Evolutionary conservation across 2,113 vertebrate genomes (phyloP).

Genomic region (Anhinga rufa): DNA sequence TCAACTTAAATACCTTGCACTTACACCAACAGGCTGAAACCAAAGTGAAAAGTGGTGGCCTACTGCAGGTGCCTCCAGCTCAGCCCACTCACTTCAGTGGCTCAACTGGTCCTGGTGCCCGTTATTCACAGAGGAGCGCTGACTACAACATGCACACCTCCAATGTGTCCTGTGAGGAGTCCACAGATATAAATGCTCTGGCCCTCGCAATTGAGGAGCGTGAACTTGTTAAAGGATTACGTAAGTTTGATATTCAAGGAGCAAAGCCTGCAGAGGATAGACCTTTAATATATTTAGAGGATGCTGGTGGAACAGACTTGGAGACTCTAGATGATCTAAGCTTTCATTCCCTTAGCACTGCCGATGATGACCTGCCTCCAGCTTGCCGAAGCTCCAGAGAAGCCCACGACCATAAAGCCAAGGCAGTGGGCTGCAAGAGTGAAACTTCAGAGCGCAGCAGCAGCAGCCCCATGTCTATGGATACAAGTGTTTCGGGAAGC

Average conservation of each 20-base stretch:
- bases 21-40: conserved; percentile 22
- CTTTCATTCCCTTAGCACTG: conserved; percentile 42
- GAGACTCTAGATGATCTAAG: conserved; percentile 53
- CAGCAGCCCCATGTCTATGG: conserved; percentile 70
- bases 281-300: conserved; percentile 59
- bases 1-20: conserved; percentile 45
- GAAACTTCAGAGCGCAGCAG: conserved; percentile 75
- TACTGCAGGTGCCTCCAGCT: background rate
- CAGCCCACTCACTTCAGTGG: background rate
- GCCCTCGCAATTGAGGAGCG: conserved; percentile 78
- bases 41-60: background rate
- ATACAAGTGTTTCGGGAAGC: conserved; percentile 68
- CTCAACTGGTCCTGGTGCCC: background rate
- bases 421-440: conserved; percentile 52
- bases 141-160: conserved; percentile 29
- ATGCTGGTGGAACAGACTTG: conserved; percentile 60
- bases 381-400: conserved; percentile 43
- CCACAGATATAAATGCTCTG: conserved; percentile 68
- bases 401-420: conserved; percentile 20
- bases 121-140: background rate
- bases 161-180: background rate
- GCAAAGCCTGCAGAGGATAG: conserved; percentile 67
- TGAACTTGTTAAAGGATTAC: conserved; percentile 79
- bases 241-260: conserved; percentile 76
- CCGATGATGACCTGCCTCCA: background rate